Evolutionary conservation across 2,888 invertebrate species (phyloP).

Genomic region (Nemapogon koenigi): DNA sequence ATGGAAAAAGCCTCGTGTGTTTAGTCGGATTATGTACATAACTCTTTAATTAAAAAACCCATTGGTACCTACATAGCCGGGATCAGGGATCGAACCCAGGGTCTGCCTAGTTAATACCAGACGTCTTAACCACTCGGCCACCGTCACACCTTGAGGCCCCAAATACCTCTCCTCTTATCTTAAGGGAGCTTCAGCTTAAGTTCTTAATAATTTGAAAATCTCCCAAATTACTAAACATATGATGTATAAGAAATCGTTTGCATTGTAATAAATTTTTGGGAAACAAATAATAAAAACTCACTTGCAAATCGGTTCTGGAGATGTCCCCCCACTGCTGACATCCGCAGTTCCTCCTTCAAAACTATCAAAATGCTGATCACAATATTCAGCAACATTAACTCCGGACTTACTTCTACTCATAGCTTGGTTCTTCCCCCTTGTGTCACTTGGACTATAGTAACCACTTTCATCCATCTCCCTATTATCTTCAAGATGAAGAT

Average conservation of each 20-base stretch:
- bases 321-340: constrained; percentile 32
- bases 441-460: constrained; percentile 48
- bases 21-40: too few species aligned
- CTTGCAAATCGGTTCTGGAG: constrained; percentile 47
- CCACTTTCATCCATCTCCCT: constrained; percentile 60
- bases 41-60: too few species aligned
- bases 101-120: too few species aligned
- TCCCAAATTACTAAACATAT: not conserved
- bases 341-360: constrained; percentile 39
- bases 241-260: not conserved
- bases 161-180: too few species aligned
- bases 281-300: constrained; percentile 16
- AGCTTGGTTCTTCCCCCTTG: constrained; percentile 16
- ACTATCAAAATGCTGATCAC: constrained; percentile 39
- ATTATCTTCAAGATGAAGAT: constrained; percentile 48
- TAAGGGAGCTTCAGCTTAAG: too few species aligned
- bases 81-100: too few species aligned
- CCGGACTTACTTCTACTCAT: constrained; percentile 18
- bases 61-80: too few species aligned
- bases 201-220: too few species aligned
- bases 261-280: not conserved
- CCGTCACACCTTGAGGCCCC: too few species aligned
- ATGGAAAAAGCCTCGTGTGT: too few species aligned
- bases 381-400: constrained; percentile 17
- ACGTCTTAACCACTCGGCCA: too few species aligned